Conservation (phyloP, 2,888 invertebrate species). For the Diadromus collaris region DNA sequence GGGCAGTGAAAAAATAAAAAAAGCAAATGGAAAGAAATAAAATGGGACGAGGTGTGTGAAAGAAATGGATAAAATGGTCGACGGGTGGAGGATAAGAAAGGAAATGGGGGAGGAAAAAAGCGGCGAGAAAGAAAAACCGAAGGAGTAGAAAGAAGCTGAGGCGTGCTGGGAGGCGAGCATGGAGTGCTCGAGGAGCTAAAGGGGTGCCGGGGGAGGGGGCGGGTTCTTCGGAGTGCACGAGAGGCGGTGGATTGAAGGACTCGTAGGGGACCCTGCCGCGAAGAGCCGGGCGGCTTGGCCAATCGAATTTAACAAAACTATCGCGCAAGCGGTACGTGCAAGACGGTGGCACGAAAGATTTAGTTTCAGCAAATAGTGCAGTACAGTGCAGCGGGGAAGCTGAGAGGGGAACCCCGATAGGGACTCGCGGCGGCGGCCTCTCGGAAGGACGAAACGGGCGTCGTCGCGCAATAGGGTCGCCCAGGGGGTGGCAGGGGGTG, state of each 20-base stretch:
- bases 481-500: constrained; percentile 7
- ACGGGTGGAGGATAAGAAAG: constrained; percentile 21
- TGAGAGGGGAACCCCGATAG: constrained; percentile 14
- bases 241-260: constrained; percentile 27
- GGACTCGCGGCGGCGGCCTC: constrained; percentile 1
- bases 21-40: constrained; percentile 2
- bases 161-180: constrained; percentile 8
- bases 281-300: constrained; percentile 52
- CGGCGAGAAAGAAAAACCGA: constrained; percentile 61
- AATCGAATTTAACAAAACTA: constrained; percentile 75
- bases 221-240: not conserved
- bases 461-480: constrained; percentile 19
- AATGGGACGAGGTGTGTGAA: constrained; percentile 11
- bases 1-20: constrained; percentile 1
- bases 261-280: constrained; percentile 35
- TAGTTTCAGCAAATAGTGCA: constrained; percentile 65
- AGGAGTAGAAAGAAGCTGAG: constrained; percentile 63
- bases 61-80: constrained; percentile 48
- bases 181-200: not conserved
- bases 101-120: constrained; percentile 59
- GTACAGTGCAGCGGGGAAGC: not conserved
- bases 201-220: constrained; percentile 14
- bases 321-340: constrained; percentile 64
- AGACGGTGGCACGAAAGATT: constrained; percentile 67
- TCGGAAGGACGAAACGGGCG: constrained; percentile 40